These are phyloP conservation scores for Brachirus orientalis DNA, from an alignment of 2,113 vertebrate species.

Conservation along the genomic window DNA sequence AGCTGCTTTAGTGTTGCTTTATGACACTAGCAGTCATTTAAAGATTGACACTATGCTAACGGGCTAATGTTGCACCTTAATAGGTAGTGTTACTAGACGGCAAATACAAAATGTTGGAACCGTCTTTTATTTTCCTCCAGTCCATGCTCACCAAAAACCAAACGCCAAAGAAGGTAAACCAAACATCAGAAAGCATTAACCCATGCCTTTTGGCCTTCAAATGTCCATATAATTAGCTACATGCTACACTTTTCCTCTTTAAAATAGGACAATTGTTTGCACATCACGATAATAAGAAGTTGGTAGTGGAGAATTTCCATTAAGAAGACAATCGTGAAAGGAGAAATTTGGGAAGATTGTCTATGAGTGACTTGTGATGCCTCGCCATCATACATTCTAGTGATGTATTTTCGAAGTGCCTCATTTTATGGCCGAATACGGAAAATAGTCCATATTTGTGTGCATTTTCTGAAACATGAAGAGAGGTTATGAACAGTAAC, in stretches of 20 bases:
- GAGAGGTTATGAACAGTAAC: too few species aligned
- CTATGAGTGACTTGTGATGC: too few species aligned
- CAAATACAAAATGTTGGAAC: background rate
- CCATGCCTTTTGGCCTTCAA: background rate
- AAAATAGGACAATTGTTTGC: background rate
- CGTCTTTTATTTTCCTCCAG: conserved; percentile 4
- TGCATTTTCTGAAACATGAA: too few species aligned
- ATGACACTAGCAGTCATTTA: conserved; percentile 26
- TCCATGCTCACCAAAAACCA: background rate
- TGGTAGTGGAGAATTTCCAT: too few species aligned
- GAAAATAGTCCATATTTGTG: too few species aligned
- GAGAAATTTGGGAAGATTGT: too few species aligned
- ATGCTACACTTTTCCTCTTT: background rate
- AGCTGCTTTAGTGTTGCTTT: conserved; percentile 2
- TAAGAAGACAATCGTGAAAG: too few species aligned
- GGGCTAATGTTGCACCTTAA: conserved; percentile 49
- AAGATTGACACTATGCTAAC: conserved; percentile 62
- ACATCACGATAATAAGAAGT: too few species aligned
- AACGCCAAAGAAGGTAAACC: background rate
- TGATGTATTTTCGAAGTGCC: too few species aligned
- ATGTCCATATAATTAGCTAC: background rate
- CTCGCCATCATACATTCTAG: too few species aligned
- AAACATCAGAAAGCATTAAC: background rate
- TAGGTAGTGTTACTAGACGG: conserved; percentile 17
- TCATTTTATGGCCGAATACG: too few species aligned